Evolutionary conservation across 1,140 invertebrate genomes (phyloP).

Genomic region (Drosophila seguyi): DNA sequence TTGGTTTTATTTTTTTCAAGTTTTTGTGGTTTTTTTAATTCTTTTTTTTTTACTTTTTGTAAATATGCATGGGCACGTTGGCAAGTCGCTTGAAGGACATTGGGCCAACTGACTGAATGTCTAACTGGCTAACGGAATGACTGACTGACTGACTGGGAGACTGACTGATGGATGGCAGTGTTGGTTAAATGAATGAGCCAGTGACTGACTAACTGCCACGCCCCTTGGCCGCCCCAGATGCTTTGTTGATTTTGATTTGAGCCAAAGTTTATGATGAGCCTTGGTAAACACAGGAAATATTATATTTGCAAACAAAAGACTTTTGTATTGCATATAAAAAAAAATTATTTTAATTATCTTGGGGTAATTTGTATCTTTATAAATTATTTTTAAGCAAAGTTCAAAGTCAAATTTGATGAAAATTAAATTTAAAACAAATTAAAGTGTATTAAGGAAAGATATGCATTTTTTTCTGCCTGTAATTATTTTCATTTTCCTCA

Average conservation of each 20-base stretch:
- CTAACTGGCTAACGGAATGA: constrained; percentile 21
- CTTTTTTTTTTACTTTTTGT: constrained; percentile 31
- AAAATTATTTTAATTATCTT: neutral
- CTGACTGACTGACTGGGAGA: constrained; percentile 4
- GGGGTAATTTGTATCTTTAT: neutral
- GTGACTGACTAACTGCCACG: constrained; percentile 31
- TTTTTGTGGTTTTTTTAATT: constrained; percentile 1
- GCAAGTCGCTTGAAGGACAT: constrained; percentile 70
- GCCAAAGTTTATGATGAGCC: constrained; percentile 32
- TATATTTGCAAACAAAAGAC: too few species aligned
- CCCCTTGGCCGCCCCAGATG: constrained; percentile 15
- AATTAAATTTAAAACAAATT: neutral
- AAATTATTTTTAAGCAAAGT: too few species aligned
- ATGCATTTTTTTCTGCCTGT: neutral
- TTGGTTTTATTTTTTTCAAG: constrained; percentile 6
- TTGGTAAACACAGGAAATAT: constrained; percentile 8
- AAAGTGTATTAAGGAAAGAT: too few species aligned
- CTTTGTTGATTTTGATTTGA: constrained; percentile 68
- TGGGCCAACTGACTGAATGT: constrained; percentile 43
- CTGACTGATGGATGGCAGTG: constrained; percentile 24
- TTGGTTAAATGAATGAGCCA: constrained; percentile 41
- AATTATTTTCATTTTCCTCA: neutral
- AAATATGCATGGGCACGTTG: constrained; percentile 75
- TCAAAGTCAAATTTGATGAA: neutral
- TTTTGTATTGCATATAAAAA: neutral